Base-by-base conservation (phyloP, 2,113 vertebrate species). In the Scalopus aquaticus region DNA sequence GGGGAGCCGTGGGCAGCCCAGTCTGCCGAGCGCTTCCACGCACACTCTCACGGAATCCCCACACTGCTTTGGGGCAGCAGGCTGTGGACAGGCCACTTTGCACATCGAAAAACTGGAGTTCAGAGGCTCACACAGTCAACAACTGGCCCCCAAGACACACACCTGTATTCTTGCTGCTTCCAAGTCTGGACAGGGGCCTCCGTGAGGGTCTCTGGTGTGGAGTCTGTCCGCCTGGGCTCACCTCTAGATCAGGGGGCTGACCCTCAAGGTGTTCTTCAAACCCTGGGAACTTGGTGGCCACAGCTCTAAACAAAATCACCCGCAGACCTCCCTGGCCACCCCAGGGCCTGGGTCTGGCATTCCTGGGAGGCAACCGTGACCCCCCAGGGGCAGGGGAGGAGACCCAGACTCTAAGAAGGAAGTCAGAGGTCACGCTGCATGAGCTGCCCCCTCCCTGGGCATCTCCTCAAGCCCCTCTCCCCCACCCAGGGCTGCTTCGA, bases 401-500 rank as follows among this genome's bases (percentile, higher is more conserved):
- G 60, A 83, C 3, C n/a, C 37, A 46, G 90, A 64, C 86, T 60
- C 3, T 2, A 69, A 64, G 22, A 58, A 77, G 69, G 44, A 69
- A 49, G 42, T 39, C 22, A n/a, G 26, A 37, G 37, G 20, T 9
- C 39, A 9, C 24, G 4, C 9, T 20, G 17, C 67, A 39, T 20
- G 24, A 35, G 69, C 37, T 6, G 39, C 79, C 58, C 58, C 46
- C 32, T 76, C 58, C 19, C 15, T 12, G 17, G 32, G 20, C 28
- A 2, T n/a, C 22, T 69, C 17, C 74, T 82, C 74, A 72, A 15
- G 17, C 4, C 22, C 19, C 32, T 0, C 26, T 32, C 6, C 32
- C 62, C 32, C 65, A 6, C 17, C 11, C 81, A 96, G 94, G 98
- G 98, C 44, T 99, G 98, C 95, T 98, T 98, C 13, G 95, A 96